Evolutionary conservation across 2,888 invertebrate genomes (phyloP), one percentile per base, ranked within the genome.

Genomic region (Unio delphinus): DNA sequence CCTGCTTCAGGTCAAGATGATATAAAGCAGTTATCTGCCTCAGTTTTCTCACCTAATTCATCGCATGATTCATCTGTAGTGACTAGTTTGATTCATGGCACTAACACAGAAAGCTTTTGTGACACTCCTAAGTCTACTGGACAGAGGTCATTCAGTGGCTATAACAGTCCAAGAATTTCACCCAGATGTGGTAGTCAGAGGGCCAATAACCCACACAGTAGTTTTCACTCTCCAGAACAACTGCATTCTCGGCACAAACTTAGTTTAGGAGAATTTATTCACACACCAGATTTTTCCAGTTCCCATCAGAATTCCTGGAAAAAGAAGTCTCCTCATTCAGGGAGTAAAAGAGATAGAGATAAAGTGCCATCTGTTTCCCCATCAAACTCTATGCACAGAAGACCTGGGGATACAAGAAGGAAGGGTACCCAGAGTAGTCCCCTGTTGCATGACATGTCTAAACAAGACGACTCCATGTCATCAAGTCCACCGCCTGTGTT

Each of bases 201-300:
- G 57, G 26, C 15, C 11, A 71, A 65, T 30, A 69, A 76, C 23
- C 71, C 75, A 65, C 64, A 64, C n/a, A 73, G 80, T 68, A 65
- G 45, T 28, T 73, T 78, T 57, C 73, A 71, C 23, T 75, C 77
- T 5, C 77, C 77, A n/a, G 77, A 77, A 26, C 65, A 72, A 45
- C 73, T 73, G 23, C 68, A 80, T 57, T 79, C 83, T 8, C 81
- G 81, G 70, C 82, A 86, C 56, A 81, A 80, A 68, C 73, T 82
- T n/a, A 79, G 80, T 73, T 74, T 86, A 11, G 84, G 83, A n/a
- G 86, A 85, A 68, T 86, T 82, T 67, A 72, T 86, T 60, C 64
- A 72, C n/a, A 78, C 82, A 0, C 83, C 84, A 28, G 83, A 86
- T 68, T 69, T 68, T 30, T 54, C 15, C 58, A 64, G 45, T 60